phyloP scores from a whole-genome alignment of 2,113 vertebrate species.

The Phyllostomus discolor region DNA sequence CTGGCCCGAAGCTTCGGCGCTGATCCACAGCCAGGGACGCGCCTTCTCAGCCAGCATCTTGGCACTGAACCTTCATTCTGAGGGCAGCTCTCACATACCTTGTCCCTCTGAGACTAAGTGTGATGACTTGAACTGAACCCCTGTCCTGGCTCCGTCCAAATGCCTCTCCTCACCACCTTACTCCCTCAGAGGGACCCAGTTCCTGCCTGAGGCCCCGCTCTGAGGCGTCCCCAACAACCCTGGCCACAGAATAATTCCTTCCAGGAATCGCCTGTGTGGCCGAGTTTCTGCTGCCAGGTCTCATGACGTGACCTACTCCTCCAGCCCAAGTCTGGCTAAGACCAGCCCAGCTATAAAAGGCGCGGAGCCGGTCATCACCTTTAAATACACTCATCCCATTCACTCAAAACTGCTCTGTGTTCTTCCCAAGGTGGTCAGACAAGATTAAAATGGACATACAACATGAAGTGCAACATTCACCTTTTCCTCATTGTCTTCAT shows the following conservation, averaged over 20 bases:
- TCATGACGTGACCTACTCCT: not conserved
- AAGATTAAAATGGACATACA: not conserved
- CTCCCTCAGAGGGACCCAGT: not conserved
- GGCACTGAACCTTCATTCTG: not conserved
- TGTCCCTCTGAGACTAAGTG: not conserved
- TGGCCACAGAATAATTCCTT: conserved; percentile 21
- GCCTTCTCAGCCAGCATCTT: not conserved
- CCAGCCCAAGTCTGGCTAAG: not conserved
- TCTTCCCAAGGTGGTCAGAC: not conserved
- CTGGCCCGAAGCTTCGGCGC: not conserved
- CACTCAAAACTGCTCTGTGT: not conserved
- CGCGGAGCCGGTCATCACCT: not conserved
- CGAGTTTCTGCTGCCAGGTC: conserved; percentile 3
- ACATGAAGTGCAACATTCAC: not conserved
- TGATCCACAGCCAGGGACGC: not conserved
- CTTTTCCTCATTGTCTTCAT: not conserved
- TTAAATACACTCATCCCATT: not conserved
- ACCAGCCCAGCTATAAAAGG: not conserved
- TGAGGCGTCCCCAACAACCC: not conserved
- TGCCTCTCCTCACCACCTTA: not conserved
- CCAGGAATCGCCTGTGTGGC: conserved; percentile 17
- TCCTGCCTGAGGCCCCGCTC: not conserved
- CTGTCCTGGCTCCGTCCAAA: not conserved
- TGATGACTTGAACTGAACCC: not conserved
- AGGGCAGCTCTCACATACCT: not conserved